Evolutionary conservation across 2,113 vertebrate genomes (phyloP), one percentile per base, ranked within the genome.

Genomic region (Thoracochromis brauschi): DNA sequence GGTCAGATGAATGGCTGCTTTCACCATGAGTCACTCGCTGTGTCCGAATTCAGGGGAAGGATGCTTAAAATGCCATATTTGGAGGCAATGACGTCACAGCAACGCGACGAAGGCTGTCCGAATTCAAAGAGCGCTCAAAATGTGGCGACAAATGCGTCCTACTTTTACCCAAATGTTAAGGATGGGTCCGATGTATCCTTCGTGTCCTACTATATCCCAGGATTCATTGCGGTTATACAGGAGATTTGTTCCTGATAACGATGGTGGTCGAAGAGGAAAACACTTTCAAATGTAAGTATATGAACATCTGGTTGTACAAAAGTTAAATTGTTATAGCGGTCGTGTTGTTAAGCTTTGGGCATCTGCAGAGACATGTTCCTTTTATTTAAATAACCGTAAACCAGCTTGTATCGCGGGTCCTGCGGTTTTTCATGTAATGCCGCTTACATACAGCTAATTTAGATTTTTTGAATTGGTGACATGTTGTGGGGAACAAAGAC

Each of bases 71-170:
- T 57, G 54, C 54, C 1, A 24, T 0, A 5, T 57, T 26, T 57
- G 12, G 54, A 1, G 24, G 12, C 54, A 57, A 26, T 26, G 24
- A 26, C 4, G 4, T 57, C 54, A 57, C 12, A 26, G 54, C 54
- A 0, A 26, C 3, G 12, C 0, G 7, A 57, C 21, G 4, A 57
- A 57, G 54, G 7, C 54, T 26, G 1, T 53, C 51, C 0, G 9
- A 53, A 53, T 21, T 53, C 51, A 53, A 53, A 53, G 19, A 53
- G 19, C 7, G 2, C 21, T 55, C 11, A 24, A 24, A 13, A 0
- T 24, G 53, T 55, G 53, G 21, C 4, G 2, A 26, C 21, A 26
- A 55, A 55, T 55, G 21, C 21, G 6, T 26, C 54, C 11, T 55
- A 55, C 21, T 26, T 13, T 55, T 26, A 4, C 21, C 21, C 54